Percentiles rank a stretch among this genome's conserved stretches.
phyloP scores from a whole-genome alignment of 2,888 invertebrate species.

The Ochropleura plecta region DNA sequence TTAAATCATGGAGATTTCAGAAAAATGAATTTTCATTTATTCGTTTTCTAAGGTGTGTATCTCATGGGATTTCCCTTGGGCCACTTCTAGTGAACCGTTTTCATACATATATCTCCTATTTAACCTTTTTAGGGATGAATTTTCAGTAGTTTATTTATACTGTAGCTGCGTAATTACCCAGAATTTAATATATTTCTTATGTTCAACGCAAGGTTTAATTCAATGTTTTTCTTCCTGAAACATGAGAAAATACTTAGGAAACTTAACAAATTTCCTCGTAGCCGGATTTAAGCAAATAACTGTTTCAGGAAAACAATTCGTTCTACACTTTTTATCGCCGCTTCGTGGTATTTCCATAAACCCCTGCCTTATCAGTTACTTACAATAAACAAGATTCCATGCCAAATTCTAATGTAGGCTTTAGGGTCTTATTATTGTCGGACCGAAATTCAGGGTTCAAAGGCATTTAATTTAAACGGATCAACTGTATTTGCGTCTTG shows the following conservation, averaged over 20 bases:
- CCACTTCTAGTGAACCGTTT: background rate
- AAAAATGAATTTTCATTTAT: background rate
- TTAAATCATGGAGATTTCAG: background rate
- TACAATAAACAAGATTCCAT: conserved; percentile 26
- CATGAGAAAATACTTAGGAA: conserved; percentile 6
- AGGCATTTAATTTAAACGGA: conserved; percentile 37
- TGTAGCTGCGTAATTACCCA: background rate
- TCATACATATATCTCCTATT: background rate
- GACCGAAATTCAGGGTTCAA: conserved; percentile 31
- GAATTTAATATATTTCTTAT: background rate
- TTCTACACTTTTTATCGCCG: conserved; percentile 14
- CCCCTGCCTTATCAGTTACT: conserved; percentile 35
- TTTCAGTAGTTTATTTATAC: background rate
- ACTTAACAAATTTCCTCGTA: background rate
- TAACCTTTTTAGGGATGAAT: background rate
- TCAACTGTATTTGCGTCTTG: conserved; percentile 18
- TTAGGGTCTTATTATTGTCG: conserved; percentile 28
- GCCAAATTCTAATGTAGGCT: conserved; percentile 38
- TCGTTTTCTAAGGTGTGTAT: background rate
- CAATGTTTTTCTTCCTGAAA: conserved; percentile 5
- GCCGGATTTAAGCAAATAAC: conserved; percentile 28
- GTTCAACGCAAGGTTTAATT: no score
- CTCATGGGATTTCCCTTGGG: background rate
- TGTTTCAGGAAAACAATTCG: conserved; percentile 16
- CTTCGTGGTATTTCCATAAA: conserved; percentile 25